Base-by-base conservation (phyloP, 2,113 vertebrate species). In the Salvelinus sp. region DNA sequence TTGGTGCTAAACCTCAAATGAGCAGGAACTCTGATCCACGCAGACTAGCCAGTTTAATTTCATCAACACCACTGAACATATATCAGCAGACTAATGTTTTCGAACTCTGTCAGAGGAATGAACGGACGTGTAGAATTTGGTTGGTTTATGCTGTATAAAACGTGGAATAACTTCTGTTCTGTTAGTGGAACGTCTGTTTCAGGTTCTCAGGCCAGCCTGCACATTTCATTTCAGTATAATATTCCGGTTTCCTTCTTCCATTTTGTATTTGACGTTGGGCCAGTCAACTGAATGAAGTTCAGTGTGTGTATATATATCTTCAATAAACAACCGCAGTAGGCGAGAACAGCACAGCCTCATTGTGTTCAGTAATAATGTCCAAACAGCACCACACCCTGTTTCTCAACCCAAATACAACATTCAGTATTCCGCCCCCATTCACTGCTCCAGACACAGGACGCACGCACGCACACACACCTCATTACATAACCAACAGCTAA, bases 351-450 rank as follows among this genome's bases (percentile, higher is more conserved):
- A 18, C n/a, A 58, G 69, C 44, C 48, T 20, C 14, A 77, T 54
- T 71, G 69, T 54, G 58, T 27, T 76, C 27, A 23, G 66, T 27
- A 81, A 82, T 64, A 70, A 81, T 69, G 69, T 65, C 72, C 25
- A 66, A 77, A 73, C 30, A 62, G 4, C 18, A 10, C 69, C 74
- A 79, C 78, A 58, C 78, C 78, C 76, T 76, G 44, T 73, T 58
- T 28, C 57, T 73, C 63, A 76, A 70, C 69, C 66, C 65, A 58
- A 76, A 74, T 47, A 70, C 69, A 74, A 1, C 50, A 18, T 54
- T 54, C 50, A 54, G 3, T 16, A 54, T 54, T 14, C 16, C 16
- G 18, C 50, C 16, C 4, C 12, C 33, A 33, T 48, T 47, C 65
- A 58, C 68, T 69, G 58, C 64, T 72, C 18, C 28, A 64, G 54